These are phyloP conservation scores for Semicossyphus pulcher DNA, from an alignment of 2,113 vertebrate species.

Conservation along the genomic window DNA sequence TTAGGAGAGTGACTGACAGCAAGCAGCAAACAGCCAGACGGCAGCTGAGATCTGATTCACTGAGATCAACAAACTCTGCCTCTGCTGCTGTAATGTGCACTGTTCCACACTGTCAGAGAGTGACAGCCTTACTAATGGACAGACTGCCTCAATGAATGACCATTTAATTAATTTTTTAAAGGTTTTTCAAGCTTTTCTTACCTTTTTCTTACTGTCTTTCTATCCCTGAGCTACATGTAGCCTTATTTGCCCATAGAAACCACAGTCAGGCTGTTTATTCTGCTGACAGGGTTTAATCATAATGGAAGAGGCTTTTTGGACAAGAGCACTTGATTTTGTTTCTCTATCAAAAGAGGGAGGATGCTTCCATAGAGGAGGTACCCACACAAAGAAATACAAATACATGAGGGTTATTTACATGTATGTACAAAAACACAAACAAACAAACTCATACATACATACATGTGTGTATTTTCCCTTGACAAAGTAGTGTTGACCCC, in stretches of 20 bases:
- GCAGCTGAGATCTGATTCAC: constrained; percentile 61
- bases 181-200: background rate
- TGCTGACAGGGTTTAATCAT: constrained; percentile 62
- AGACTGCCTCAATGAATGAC: constrained; percentile 14
- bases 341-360: no score
- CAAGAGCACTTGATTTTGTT: constrained; percentile 61
- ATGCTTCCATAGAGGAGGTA: no score
- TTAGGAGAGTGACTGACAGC: constrained; percentile 69
- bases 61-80: constrained; percentile 57
- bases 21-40: constrained; percentile 63
- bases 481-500: constrained; percentile 64
- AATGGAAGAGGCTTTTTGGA: constrained; percentile 61
- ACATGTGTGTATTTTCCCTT: constrained; percentile 48
- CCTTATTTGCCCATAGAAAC: constrained; percentile 3
- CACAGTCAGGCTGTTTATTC: constrained; percentile 1
- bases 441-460: background rate
- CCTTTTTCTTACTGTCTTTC: constrained; percentile 6
- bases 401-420: no score
- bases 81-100: constrained; percentile 52
- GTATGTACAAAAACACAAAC: background rate
- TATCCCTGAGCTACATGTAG: constrained; percentile 32
- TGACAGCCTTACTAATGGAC: constrained; percentile 45
- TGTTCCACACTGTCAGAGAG: constrained; percentile 43
- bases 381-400: constrained; percentile 46
- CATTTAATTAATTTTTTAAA: constrained; percentile 35